Percentiles rank a stretch among this genome's conserved stretches.
Evolutionary conservation across 2,888 invertebrate species (phyloP).

Genomic region (Epiblema foenella): DNA sequence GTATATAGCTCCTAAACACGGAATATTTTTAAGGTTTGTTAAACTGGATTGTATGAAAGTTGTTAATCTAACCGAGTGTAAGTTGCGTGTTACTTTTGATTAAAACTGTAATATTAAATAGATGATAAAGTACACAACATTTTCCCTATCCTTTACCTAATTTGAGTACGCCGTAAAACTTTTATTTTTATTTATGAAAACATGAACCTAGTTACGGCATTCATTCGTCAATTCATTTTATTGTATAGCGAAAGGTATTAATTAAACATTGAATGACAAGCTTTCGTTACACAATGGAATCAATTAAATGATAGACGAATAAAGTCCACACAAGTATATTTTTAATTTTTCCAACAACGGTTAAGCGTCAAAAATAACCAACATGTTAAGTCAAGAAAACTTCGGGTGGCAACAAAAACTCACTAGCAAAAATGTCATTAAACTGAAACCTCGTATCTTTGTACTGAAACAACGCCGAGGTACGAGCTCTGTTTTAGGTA

Average conservation of each 20-base stretch:
- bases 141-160: neutral
- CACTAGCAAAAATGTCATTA: too few species aligned
- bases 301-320: neutral
- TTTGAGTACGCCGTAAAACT: neutral
- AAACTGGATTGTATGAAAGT: conserved; percentile 5
- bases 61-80: neutral
- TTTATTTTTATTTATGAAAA: too few species aligned
- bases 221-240: too few species aligned
- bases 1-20: conserved; percentile 23
- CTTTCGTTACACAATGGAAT: too few species aligned
- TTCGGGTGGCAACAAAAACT: too few species aligned
- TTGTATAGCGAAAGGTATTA: too few species aligned
- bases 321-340: neutral
- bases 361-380: neutral
- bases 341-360: too few species aligned
- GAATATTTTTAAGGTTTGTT: conserved; percentile 17
- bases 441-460: too few species aligned
- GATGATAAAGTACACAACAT: neutral
- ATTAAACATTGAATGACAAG: too few species aligned
- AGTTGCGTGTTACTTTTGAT: conserved; percentile 21
- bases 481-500: too few species aligned
- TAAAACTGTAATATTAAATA: conserved; percentile 5
- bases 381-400: neutral
- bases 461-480: too few species aligned
- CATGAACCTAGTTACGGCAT: too few species aligned